Base-by-base conservation (phyloP, 2,888 invertebrate species). In the Aphidius colemani region DNA sequence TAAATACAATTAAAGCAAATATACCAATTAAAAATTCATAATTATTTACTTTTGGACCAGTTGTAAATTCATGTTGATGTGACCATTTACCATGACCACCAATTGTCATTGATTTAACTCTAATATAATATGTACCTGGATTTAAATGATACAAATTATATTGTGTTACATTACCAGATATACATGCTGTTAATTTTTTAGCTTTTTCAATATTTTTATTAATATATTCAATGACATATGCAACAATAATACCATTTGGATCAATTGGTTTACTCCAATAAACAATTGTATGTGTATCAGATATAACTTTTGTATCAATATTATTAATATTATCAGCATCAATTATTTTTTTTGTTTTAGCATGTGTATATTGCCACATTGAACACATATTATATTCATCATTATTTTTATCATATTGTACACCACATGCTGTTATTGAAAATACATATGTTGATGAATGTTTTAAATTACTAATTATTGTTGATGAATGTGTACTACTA, bases 181-280 rank as follows among this genome's bases (percentile, higher is more conserved):
- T 81, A 72, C 90, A 91, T n/a, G 80, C 78, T 2, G 73, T 74
- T 5, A 71, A 71, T 48, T 79, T 79, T 53, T 79, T 80, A 2
- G 81, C 76, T 62, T 82, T 78, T 53, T 77, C 78, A 11, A 78
- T 71, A 57, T 83, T 80, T 1, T 75, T 65, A 62, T 80, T 80
- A 66, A 83, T 83, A 72, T 87, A 86, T 68, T 87, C 85, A 9
- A 90, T 77, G 30, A 85, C 83, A 75, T 90, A 92, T 0, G 87
- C 85, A 7, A 90, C 82, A 7, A 90, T 86, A 4, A 87, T 74
- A 0, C 89, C 88, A 75, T 92, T 93, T 0, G 90, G 89, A 39
- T 84, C 68, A n/a, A 72, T 70, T 0, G 91, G 91, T 66, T 86
- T 83, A 1, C 81, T 78, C 90, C 92, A 92, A 6, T 69, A 71